Evolutionary conservation across 1,140 invertebrate species (phyloP), one percentile per base, ranked within the genome.

Genomic region (Scaptomyza graminum): DNA sequence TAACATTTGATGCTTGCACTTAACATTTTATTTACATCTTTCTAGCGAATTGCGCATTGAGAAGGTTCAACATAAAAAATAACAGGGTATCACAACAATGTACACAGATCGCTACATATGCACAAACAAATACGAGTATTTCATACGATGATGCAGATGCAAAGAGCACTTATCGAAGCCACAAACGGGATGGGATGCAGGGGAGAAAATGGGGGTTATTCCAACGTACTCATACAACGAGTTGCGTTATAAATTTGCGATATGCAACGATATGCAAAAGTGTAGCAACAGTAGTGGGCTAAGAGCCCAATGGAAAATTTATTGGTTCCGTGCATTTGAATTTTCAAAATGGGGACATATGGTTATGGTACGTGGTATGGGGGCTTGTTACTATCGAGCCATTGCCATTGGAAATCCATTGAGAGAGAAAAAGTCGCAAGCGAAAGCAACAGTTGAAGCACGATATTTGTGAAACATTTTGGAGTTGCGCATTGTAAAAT

Each of bases 231-330:
- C 3, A 39, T 8, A 31, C 16, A 18, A 12, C 37, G 12, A 12
- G 37, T n/a, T 41, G 37, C 61, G 47, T 74, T 68, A 61, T 77
- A 74, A 62, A 80, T 77, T 77, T 43, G 3, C 46, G 31, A 70
- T 63, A 64, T 67, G 39, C 57, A 73, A 57, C 55, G 68, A 80
- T 76, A 69, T 82, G 78, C 56, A 64, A 52, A 66, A 73, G 55
- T 18, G 62, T 18, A 67, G 28, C 62, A 61, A 47, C 37, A 61
- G 51, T 28, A 34, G 7, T 7, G 43, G 47, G 22, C 22, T 65
- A 65, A 74, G 60, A 74, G 56, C 51, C 51, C 47, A 72, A 80
- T 85, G 16, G 59, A 74, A 69, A 80, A 74, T 77, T 71, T 76
- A 80, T 85, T 67, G 51, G 63, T 64, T 74, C 57, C 60, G 44